These are phyloP conservation scores for Cossypha polioptera DNA, from an alignment of 2,797 vertebrate genomes.

Conservation along the genomic window DNA sequence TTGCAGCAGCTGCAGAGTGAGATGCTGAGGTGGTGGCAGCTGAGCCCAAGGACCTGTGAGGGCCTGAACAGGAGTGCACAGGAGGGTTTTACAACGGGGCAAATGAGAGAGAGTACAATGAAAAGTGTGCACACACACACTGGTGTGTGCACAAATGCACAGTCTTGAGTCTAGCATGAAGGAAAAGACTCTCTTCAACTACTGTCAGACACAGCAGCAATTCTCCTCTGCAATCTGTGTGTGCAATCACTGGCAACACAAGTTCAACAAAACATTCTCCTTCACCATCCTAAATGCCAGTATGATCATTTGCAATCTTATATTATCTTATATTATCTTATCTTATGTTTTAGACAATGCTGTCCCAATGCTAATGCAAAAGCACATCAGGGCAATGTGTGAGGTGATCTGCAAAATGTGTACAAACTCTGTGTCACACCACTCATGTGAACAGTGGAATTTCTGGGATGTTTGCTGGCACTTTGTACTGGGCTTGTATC, in stretches of 20 bases:
- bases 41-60: background rate
- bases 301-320: background rate
- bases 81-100: background rate
- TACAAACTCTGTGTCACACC: background rate
- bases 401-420: background rate
- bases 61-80: rapidly evolving
- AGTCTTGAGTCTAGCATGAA: background rate
- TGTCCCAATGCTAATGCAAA: background rate
- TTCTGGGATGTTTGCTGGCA: background rate
- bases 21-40: background rate
- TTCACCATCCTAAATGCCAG: background rate
- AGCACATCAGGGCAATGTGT: background rate
- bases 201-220: background rate
- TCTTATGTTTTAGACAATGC: background rate
- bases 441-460: background rate
- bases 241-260: background rate
- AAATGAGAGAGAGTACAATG: background rate
- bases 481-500: background rate
- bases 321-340: too few relatives aligned
- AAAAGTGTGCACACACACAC: background rate
- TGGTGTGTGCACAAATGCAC: background rate
- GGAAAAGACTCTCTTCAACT: background rate
- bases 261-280: background rate
- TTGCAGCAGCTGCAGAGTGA: background rate
- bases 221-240: background rate